Evolutionary conservation across 2,113 vertebrate genomes (phyloP), one percentile per base, ranked within the genome.

Genomic region (Otis tarda): DNA sequence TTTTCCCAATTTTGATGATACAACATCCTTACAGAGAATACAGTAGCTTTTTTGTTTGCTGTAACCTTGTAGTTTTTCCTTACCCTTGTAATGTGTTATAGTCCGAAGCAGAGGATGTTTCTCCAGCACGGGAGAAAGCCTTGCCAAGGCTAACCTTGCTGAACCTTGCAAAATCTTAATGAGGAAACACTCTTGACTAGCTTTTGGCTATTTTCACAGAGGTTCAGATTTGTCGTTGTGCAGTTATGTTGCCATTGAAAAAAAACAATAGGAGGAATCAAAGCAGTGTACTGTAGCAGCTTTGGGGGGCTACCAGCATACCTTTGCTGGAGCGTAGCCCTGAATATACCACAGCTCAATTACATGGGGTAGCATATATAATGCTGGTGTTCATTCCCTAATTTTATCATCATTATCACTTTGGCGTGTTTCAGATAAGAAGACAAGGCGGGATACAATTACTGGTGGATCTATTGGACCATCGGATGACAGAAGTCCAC

Each of bases 401-500:
- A 96, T 37, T 55, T 55, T 41, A 19, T 82, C 33, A 27, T 79
- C 33, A 27, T 79, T 73, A 2, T 96, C 55, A 27, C 56, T 96
- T 97, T 95, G 94, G 45, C 30, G 50, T 91, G 27, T 97, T 98
- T 89, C 98, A 99, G 99, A 99, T 99, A 96, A 98, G 99, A 87
- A 98, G 99, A 97, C 99, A 99, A 97, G 99, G 99, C 6, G 99
- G 99, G 65, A 99, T 99, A 94, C 99, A 99, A 67, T 98, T 99
- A 85, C 97, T 99, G 95, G 99, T 99, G 93, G 99, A 99, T 97
- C 98, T 99, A 6, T 96, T 99, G 97, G 99, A 99, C 83, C 99
- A 99, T 98, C 98, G 99, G 94, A 99, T 99, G 99, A 98, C 98
- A 2, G 99, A 99, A 97, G 99, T 99, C 87, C 99, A 99, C 97